phyloP scores from a whole-genome alignment of 2,113 vertebrate genomes.

The Hemichromis elongatus region DNA sequence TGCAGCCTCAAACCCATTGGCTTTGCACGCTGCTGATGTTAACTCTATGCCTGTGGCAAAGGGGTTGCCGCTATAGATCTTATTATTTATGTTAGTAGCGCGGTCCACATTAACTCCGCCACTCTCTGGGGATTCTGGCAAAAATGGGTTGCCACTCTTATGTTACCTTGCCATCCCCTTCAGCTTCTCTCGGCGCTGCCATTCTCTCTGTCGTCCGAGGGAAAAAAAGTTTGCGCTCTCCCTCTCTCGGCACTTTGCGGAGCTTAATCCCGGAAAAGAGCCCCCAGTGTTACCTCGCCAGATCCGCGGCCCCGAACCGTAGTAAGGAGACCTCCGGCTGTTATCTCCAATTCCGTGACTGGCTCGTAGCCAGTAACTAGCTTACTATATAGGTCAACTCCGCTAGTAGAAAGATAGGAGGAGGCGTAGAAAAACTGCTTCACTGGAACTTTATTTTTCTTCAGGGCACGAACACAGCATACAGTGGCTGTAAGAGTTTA shows the following conservation, averaged over 20 bases:
- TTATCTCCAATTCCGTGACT: not conserved
- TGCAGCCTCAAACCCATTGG: not conserved
- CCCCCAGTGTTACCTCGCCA: not conserved
- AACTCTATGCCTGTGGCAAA: not conserved
- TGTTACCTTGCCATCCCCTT: not conserved
- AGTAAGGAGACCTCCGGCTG: not conserved
- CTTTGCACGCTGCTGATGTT: not conserved
- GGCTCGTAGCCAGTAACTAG: not conserved
- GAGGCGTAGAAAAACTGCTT: fast-evolving
- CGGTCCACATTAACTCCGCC: not conserved
- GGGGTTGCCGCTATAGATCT: not conserved
- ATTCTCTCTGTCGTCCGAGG: not conserved
- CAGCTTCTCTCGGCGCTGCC: not conserved
- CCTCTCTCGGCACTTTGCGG: not conserved
- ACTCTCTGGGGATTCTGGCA: not conserved
- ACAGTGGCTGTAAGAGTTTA: not conserved
- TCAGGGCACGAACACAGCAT: no score
- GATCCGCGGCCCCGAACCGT: not conserved
- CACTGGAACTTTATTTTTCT: not conserved
- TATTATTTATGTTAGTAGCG: not conserved
- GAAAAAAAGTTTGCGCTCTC: not conserved
- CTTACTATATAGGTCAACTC: not conserved
- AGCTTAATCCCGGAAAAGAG: not conserved
- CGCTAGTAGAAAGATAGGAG: not conserved
- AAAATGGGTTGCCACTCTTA: not conserved